Conservation (phyloP, 2,113 vertebrate species). For the Labeo catla region DNA sequence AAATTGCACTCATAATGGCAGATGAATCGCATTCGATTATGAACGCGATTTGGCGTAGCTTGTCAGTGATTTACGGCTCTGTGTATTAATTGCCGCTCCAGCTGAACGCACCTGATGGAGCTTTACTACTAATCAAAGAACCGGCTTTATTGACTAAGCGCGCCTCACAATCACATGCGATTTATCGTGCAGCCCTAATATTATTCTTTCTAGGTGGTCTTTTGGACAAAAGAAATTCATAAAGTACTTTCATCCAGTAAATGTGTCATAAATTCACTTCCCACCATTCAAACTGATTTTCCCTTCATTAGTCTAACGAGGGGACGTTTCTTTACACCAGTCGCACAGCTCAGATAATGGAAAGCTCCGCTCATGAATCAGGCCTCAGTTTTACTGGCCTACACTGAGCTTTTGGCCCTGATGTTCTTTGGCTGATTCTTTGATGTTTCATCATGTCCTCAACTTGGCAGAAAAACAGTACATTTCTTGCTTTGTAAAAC, state of each 20-base stretch:
- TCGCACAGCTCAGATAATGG: slow-evolving; percentile 53
- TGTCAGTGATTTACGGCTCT: too few species aligned
- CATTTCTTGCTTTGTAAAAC: slow-evolving; percentile 54
- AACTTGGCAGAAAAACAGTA: slow-evolving; percentile 11
- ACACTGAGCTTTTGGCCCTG: background rate
- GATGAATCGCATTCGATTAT: too few species aligned
- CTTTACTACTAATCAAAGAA: too few species aligned
- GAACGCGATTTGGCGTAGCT: too few species aligned
- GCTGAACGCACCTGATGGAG: too few species aligned
- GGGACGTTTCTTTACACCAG: slow-evolving; percentile 65
- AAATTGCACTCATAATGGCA: too few species aligned
- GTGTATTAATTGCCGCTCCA: too few species aligned
- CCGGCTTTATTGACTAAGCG: too few species aligned
- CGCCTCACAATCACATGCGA: too few species aligned
- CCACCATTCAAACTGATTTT: background rate
- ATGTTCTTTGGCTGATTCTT: background rate
- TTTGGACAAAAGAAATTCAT: too few species aligned
- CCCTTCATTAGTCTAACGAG: slow-evolving; percentile 77
- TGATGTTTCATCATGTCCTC: slow-evolving; percentile 16
- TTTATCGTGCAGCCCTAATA: too few species aligned
- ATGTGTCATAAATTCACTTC: background rate
- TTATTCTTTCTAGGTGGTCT: too few species aligned
- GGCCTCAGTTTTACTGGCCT: background rate
- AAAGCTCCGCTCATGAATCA: background rate
- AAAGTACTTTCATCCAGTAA: background rate